Base-by-base conservation (phyloP, 2,888 invertebrate genomes). In the Ctena decussata region DNA sequence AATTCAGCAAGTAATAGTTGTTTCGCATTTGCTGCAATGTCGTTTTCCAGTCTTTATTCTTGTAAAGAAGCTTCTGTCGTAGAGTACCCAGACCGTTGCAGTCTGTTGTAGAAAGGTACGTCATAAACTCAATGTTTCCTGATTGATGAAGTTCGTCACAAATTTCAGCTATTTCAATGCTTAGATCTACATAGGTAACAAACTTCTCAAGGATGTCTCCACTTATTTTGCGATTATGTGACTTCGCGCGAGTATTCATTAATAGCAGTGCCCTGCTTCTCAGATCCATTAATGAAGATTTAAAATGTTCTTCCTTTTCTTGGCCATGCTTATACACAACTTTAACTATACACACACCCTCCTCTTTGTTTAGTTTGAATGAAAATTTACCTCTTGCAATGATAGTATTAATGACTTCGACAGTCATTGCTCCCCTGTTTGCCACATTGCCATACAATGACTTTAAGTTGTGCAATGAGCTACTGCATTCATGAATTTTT, bases 371-470 rank as follows among this genome's bases (percentile, higher is more conserved):
- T 0, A 91, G 35, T 12, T 15, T 21, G 24, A 89, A 87, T 21
- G 32, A 12, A n/a, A 90, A 90, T 11, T 79, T 80, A 12, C 91
- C 91, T 3, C 69, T 79, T 1, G 70, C 41, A 12, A 89, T 24
- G 35, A 91, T 89, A 37, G 77, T 89, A 27, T 78, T 74, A 70
- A 91, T 86, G 6, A 86, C 82, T 57, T 91, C 89, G 75, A 84
- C 89, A 15, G 90, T 91, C 30, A 85, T 84, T 71, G 89, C 90
- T 24, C 89, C 89, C 78, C 90, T 84, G 69, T 91, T 90, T 44
- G 91, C 91, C 18, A 91, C 91, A 76, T 86, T 86, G 21, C 88
- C 86, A 75, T 90, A 91, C 8, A 91, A 53, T 0, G 89, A 83
- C 44, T 85, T 90, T 21, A 91, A 71, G 74, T 86, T 86, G 41